Base-by-base conservation (phyloP, 2,888 invertebrate genomes). In the Sceliomorpha sp. region DNA sequence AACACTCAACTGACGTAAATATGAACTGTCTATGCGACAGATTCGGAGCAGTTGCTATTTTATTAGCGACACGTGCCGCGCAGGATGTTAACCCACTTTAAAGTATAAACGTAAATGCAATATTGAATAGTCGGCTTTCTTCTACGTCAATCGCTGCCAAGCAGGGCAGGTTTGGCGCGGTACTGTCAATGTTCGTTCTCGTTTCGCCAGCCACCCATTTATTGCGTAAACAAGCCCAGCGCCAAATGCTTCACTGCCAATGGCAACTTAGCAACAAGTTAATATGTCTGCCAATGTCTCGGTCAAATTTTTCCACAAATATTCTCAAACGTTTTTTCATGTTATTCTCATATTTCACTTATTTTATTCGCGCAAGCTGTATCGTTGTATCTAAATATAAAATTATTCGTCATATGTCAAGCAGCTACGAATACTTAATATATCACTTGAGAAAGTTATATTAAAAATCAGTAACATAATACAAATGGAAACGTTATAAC, bases 241-340 rank as follows among this genome's bases (percentile, higher is more conserved):
- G 64, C 64, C 64, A 66, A 66, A 51, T 44, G 39, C 48, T 51
- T 56, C 64, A 64, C 48, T 64, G 64, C 64, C 64, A 56, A 64
- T 56, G 58, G 51, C 58, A 58, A 51, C 47, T n/a, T 29, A 58
- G 48, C 44, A 45, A 60, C 60, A 51, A 51, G 60, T 62, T 47
- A 53, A 45, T 47, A 39, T 17, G 42, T 17, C 5, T 27, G 48
- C 14, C 48, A 59, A 59, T 50, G 50, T 48, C 48, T 50, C 29
- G 40, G 26, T 50, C 40, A 9, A 47, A 32, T 29, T 56, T 44
- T 34, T 27, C 34, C 27, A 8, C 8, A 15, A 15, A 17, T n/a
- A n/a, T n/a, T n/a, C n/a, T n/a, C n/a, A n/a, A n/a, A n/a, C n/a
- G n/a, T n/a, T n/a, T n/a, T n/a, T n/a, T n/a, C n/a, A n/a, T n/a